These are phyloP conservation scores for Leptogaster cylindrica DNA, from an alignment of 2,888 invertebrate genomes.

Conservation along the genomic window DNA sequence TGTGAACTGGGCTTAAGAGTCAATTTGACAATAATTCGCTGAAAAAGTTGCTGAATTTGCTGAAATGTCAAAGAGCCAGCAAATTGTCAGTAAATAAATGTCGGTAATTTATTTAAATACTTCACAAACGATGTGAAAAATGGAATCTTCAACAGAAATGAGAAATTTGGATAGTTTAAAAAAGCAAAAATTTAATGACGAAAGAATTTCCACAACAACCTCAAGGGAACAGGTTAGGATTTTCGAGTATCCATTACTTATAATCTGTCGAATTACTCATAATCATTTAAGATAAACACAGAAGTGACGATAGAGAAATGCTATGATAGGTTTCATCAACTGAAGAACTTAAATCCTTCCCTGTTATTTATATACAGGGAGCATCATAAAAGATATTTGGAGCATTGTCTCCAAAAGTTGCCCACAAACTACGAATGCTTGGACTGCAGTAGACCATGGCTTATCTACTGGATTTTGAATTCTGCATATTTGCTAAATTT, in stretches of 20 bases:
- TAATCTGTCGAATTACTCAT: too few relatives aligned
- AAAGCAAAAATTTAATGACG: slow-evolving; percentile 66
- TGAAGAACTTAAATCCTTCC: slow-evolving; percentile 65
- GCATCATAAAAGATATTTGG: slow-evolving; percentile 71
- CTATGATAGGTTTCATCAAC: slow-evolving; percentile 63
- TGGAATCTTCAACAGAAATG: slow-evolving; percentile 47
- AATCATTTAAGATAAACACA: slow-evolving; percentile 65
- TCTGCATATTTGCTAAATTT: slow-evolving; percentile 79
- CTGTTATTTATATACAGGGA: slow-evolving; percentile 69
- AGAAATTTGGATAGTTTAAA: slow-evolving; percentile 56
- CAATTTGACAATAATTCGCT: too few relatives aligned
- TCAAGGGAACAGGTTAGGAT: slow-evolving; percentile 67
- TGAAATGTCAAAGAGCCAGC: too few relatives aligned
- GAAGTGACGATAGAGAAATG: slow-evolving; percentile 66
- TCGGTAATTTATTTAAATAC: too few relatives aligned
- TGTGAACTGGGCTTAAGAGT: too few relatives aligned
- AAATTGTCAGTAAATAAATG: too few relatives aligned
- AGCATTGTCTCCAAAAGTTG: slow-evolving; percentile 71
- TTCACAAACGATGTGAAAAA: slow-evolving; percentile 12
- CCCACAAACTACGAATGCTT: slow-evolving; percentile 79
- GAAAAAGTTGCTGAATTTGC: too few relatives aligned
- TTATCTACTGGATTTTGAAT: slow-evolving; percentile 97
- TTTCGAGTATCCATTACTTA: too few relatives aligned
- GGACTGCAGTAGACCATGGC: slow-evolving; percentile 96
- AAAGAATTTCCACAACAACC: slow-evolving; percentile 66